Conservation (phyloP, 1,140 invertebrate species). For the Agrilus planipennis region DNA sequence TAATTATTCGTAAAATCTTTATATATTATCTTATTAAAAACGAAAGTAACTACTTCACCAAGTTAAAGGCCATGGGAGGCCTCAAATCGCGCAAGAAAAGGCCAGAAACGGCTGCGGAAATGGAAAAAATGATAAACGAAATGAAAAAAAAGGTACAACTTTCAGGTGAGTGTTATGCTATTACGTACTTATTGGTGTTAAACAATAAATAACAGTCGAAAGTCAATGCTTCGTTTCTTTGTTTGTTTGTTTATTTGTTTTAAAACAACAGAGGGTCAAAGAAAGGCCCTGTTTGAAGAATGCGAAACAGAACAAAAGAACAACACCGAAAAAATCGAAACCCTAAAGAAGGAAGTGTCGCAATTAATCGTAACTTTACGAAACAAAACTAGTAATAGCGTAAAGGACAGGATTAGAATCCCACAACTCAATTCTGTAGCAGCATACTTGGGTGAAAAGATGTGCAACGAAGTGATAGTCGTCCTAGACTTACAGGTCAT, state of each 20-base stretch:
- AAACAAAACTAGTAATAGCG: constrained; percentile 42
- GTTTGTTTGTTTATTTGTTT: too few species aligned
- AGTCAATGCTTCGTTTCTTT: too few species aligned
- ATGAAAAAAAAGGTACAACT: not conserved
- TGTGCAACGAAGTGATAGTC: constrained; percentile 42
- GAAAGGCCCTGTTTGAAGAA: constrained; percentile 69
- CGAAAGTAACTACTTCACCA: too few species aligned
- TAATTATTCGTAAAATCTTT: too few species aligned
- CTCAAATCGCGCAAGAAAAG: not conserved
- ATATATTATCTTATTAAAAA: too few species aligned
- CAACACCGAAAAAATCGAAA: constrained; percentile 53
- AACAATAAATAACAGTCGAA: not conserved
- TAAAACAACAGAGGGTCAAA: constrained; percentile 55
- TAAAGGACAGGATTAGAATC: constrained; percentile 15
- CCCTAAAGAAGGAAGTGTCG: constrained; percentile 62
- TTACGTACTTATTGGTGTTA: not conserved
- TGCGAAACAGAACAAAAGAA: constrained; percentile 59
- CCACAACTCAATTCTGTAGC: constrained; percentile 18
- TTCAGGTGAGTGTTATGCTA: not conserved
- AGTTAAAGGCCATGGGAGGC: too few species aligned
- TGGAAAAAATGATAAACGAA: not conserved
- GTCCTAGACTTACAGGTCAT: constrained; percentile 62
- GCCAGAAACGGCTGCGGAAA: not conserved
- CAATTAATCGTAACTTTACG: constrained; percentile 46
- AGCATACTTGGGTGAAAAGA: constrained; percentile 34